These are phyloP conservation scores for Drosophila littoralis DNA, from an alignment of 1,140 invertebrate species.

Conservation along the genomic window DNA sequence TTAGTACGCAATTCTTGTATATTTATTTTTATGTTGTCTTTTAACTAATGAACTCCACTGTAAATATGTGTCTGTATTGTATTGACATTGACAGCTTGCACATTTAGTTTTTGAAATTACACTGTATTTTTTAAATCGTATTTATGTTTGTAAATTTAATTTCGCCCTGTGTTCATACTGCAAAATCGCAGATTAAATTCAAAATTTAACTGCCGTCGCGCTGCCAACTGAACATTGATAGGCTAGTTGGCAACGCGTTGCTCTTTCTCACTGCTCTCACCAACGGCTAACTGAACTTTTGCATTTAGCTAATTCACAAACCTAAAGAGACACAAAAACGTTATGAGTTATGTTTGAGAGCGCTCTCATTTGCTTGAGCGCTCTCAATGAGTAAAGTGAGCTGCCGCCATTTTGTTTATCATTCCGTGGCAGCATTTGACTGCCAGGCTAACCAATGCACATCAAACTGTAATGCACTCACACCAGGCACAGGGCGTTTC, in stretches of 20 bases:
- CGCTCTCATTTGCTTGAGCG: no score
- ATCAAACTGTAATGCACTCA: neutral
- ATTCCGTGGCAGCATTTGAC: neutral
- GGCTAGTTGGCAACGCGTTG: constrained; percentile 9
- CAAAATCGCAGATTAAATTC: neutral
- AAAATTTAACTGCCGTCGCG: neutral
- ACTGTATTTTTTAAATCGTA: constrained; percentile 15
- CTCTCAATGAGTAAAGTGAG: neutral
- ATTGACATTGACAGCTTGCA: constrained; percentile 24
- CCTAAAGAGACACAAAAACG: no score
- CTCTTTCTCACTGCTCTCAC: neutral
- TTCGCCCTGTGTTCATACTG: constrained; percentile 7
- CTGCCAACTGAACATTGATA: constrained; percentile 16
- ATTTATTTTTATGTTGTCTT: constrained; percentile 17
- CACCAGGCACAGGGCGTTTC: constrained; percentile 6
- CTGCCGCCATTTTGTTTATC: neutral
- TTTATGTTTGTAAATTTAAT: neutral
- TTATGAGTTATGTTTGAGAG: no score
- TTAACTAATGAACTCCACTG: constrained; percentile 62
- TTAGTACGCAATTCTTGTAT: constrained; percentile 34
- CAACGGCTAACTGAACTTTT: neutral
- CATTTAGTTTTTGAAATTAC: constrained; percentile 27
- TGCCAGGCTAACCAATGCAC: no score
- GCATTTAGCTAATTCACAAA: no score
- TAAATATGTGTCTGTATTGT: constrained; percentile 19